Conservation (phyloP, 2,888 invertebrate species). For the Drosophila melanosoma region DNA sequence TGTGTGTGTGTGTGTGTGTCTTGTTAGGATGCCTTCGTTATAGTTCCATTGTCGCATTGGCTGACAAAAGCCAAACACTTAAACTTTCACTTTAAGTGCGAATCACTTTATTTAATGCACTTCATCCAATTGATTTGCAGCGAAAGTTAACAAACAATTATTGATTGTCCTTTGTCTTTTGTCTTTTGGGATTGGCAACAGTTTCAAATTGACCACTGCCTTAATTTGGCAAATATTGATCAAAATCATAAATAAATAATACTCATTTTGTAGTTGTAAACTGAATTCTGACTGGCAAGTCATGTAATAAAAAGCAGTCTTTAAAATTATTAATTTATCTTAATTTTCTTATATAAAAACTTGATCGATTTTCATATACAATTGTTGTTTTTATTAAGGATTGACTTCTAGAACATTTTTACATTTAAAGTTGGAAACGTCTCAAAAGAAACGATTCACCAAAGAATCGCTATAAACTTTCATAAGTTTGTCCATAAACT, state of each 20-base stretch:
- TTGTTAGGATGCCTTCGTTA: slow-evolving; percentile 42
- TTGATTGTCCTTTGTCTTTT: not conserved
- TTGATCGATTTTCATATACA: not conserved
- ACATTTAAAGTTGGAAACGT: not conserved
- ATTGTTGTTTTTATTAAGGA: accelerated
- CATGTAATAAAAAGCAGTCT: not conserved
- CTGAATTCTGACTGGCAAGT: not conserved
- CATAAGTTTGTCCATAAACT: not conserved
- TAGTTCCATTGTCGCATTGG: slow-evolving; percentile 42
- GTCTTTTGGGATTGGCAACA: not conserved
- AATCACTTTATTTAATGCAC: slow-evolving; percentile 20
- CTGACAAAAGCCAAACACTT: slow-evolving; percentile 32
- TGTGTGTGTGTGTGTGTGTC: not conserved
- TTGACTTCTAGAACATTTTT: not conserved
- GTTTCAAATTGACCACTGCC: not conserved
- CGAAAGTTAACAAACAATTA: slow-evolving; percentile 27
- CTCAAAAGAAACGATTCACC: too few species aligned
- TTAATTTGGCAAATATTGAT: not conserved
- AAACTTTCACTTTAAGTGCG: slow-evolving; percentile 48
- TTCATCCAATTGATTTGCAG: slow-evolving; percentile 28
- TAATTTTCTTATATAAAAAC: too few species aligned
- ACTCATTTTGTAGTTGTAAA: not conserved
- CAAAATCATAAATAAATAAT: not conserved
- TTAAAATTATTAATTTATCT: not conserved
- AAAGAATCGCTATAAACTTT: not conserved